Conservation (phyloP, 1,140 invertebrate species). For the Ips nitidus region DNA sequence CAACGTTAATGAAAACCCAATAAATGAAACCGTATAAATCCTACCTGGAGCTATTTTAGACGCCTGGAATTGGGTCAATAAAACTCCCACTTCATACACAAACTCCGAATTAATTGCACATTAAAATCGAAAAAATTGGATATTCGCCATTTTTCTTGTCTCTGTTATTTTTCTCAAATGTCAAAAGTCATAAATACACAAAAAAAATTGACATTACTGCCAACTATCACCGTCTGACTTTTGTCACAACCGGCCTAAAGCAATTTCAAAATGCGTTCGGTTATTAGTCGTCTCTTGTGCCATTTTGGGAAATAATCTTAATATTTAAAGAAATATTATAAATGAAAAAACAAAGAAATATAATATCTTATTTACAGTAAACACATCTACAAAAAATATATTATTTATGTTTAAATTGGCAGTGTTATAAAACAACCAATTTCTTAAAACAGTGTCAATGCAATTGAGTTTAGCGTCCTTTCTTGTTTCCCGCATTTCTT, state of each 20-base stretch:
- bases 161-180: slow-evolving; percentile 16
- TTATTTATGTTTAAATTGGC: too few relatives aligned
- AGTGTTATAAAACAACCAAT: too few relatives aligned
- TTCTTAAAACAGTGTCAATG: too few relatives aligned
- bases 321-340: too few relatives aligned
- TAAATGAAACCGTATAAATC: slow-evolving; percentile 37
- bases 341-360: too few relatives aligned
- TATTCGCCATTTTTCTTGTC: slow-evolving; percentile 25
- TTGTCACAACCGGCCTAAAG: too few relatives aligned
- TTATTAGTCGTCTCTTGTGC: too few relatives aligned
- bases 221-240: too few relatives aligned
- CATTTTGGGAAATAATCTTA: too few relatives aligned
- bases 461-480: slow-evolving; percentile 51
- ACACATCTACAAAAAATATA: too few relatives aligned
- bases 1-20: slow-evolving; percentile 7
- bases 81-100: slow-evolving; percentile 17
- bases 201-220: background rate
- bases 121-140: slow-evolving; percentile 21
- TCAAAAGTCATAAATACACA: slow-evolving; percentile 10
- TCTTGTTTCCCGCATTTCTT: slow-evolving; percentile 52
- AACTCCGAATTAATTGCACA: background rate
- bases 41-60: slow-evolving; percentile 32
- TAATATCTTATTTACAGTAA: too few relatives aligned
- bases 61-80: slow-evolving; percentile 27
- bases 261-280: too few relatives aligned